Percentiles rank a stretch among this genome's conserved stretches.
Conservation (phyloP, 2,888 invertebrate genomes). For the Erebia epiphron region DNA sequence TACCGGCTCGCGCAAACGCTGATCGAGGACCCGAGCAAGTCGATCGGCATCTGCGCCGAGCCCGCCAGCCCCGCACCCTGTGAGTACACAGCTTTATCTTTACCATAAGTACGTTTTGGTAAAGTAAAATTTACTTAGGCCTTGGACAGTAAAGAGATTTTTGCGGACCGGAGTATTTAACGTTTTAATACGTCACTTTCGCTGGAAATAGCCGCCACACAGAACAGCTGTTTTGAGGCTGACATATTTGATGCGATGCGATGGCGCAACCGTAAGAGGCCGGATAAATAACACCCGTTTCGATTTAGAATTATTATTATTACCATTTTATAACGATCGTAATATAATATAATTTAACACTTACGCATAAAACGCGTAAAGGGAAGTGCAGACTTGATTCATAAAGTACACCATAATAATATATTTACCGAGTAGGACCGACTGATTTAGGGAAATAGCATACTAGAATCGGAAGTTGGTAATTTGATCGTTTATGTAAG, state of each 20-base stretch:
- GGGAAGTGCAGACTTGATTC: background rate
- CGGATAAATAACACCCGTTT: slow-evolving; percentile 10
- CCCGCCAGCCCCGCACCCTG: slow-evolving; percentile 86
- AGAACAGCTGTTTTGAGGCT: no score
- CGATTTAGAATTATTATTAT: slow-evolving; percentile 21
- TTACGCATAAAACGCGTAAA: slow-evolving; percentile 7
- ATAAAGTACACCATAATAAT: no score
- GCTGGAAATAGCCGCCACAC: no score
- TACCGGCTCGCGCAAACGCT: slow-evolving; percentile 86
- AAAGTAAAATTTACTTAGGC: no score
- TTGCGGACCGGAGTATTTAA: no score
- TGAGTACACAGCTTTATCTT: slow-evolving; percentile 53
- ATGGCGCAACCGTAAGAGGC: slow-evolving; percentile 12
- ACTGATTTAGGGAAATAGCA: no score
- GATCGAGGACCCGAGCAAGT: slow-evolving; percentile 85
- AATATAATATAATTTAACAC: slow-evolving; percentile 3
- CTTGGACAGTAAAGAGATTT: no score
- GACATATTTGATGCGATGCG: background rate
- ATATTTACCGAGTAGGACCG: background rate
- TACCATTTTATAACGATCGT: slow-evolving; percentile 8
- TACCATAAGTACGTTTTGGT: background rate
- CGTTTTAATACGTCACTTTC: no score
- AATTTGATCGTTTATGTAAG: background rate
- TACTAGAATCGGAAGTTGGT: background rate
- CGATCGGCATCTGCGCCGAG: slow-evolving; percentile 88